Evolutionary conservation across 2,888 invertebrate species (phyloP).

Genomic region (Tipula lateralis): DNA sequence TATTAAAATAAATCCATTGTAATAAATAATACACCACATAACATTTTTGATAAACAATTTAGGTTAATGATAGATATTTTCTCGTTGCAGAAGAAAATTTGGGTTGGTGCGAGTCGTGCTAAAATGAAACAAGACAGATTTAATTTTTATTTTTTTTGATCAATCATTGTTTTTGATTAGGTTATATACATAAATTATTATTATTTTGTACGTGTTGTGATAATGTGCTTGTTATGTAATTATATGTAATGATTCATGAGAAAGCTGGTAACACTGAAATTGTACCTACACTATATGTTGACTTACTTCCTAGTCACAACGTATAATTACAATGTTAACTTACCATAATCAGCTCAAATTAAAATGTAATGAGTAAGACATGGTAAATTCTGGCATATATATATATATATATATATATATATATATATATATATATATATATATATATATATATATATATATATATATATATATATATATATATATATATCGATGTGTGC

Average conservation of each 20-base stretch:
- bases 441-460: too few species aligned
- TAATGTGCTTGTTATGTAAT: background rate
- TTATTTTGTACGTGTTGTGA: background rate
- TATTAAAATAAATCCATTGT: conserved; percentile 24
- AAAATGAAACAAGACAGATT: background rate
- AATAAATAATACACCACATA: conserved; percentile 24
- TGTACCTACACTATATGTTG: background rate
- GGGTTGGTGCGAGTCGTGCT: background rate
- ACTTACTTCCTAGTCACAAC: too few species aligned
- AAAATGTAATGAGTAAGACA: too few species aligned
- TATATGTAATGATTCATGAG: background rate
- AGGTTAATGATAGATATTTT: conserved; percentile 11
- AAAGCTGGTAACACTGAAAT: background rate
- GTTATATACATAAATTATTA: background rate
- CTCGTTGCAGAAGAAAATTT: background rate
- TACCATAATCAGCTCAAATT: too few species aligned
- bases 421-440: too few species aligned
- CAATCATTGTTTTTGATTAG: background rate
- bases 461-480: too few species aligned
- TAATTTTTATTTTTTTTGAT: background rate
- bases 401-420: background rate
- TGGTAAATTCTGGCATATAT: too few species aligned
- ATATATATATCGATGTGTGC: too few species aligned
- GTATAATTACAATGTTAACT: too few species aligned
- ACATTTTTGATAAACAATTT: conserved; percentile 24